These are phyloP conservation scores for Malacosoma neustria DNA, from an alignment of 2,888 invertebrate species.

Conservation along the genomic window DNA sequence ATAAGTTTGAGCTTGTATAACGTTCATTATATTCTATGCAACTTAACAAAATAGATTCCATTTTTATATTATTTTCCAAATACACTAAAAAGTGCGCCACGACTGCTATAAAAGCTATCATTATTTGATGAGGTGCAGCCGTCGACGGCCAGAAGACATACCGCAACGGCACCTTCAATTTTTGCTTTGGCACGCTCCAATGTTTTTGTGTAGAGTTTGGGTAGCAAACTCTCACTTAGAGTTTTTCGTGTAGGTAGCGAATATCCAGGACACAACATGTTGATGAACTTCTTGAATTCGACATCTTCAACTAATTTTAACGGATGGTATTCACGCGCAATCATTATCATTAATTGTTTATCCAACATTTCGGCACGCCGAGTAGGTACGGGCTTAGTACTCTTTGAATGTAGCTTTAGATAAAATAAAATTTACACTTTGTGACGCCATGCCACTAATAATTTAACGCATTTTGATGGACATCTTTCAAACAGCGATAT, in stretches of 20 bases:
- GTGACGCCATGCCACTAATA: no score
- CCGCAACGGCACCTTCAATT: not conserved
- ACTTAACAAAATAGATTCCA: no score
- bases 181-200: not conserved
- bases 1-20: conserved; percentile 1
- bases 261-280: conserved; percentile 1
- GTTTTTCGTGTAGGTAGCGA: conserved; percentile 2
- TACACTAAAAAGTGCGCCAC: not conserved
- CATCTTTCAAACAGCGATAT: no score
- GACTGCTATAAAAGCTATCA: conserved; percentile 2
- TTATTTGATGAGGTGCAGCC: conserved; percentile 2
- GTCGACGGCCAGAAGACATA: not conserved
- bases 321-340: not conserved
- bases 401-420: no score
- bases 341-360: not conserved
- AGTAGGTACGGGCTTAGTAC: not conserved
- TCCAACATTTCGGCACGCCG: not conserved
- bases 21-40: not conserved
- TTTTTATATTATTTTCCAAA: no score
- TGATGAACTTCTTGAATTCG: conserved; percentile 1
- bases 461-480: no score
- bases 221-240: conserved; percentile 1
- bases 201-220: not conserved
- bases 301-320: conserved; percentile 1
- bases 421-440: no score